Evolutionary conservation across 1,140 invertebrate genomes (phyloP).

Genomic region (Calephelis virginiensis): DNA sequence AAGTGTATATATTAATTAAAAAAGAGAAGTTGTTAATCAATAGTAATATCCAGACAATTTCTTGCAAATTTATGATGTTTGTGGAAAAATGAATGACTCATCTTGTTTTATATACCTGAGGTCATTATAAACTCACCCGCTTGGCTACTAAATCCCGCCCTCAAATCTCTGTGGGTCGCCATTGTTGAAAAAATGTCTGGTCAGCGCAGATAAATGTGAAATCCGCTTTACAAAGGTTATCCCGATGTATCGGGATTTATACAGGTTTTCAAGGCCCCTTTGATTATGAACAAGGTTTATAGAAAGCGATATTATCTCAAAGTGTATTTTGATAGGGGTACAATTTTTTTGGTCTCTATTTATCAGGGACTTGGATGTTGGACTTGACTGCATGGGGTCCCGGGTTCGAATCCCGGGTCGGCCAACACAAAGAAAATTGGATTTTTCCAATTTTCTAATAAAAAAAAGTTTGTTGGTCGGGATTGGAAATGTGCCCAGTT

Average conservation of each 20-base stretch:
- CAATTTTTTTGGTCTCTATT: too few species aligned
- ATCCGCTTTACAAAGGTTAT: constrained; percentile 63
- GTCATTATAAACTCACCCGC: constrained; percentile 43
- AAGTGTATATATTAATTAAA: too few species aligned
- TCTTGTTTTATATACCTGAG: constrained; percentile 44
- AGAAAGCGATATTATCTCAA: background rate
- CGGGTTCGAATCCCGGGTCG: too few species aligned
- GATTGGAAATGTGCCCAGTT: too few species aligned
- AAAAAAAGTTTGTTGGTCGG: too few species aligned
- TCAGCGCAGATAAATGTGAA: constrained; percentile 66
- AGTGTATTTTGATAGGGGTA: too few species aligned
- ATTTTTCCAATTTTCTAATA: too few species aligned
- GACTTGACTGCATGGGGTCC: too few species aligned
- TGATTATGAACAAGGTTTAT: background rate
- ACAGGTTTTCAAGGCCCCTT: constrained; percentile 5
- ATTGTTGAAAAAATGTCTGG: constrained; percentile 63
- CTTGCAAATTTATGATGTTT: background rate
- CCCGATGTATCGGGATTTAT: constrained; percentile 44
- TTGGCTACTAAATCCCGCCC: constrained; percentile 36
- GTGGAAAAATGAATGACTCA: constrained; percentile 20
- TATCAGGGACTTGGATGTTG: too few species aligned
- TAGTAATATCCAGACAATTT: background rate
- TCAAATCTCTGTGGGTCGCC: constrained; percentile 47
- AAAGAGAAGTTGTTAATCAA: too few species aligned
- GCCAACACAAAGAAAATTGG: too few species aligned